These are phyloP conservation scores for Myotis pilosus DNA, from an alignment of 2,797 vertebrate genomes.

Conservation along the genomic window DNA sequence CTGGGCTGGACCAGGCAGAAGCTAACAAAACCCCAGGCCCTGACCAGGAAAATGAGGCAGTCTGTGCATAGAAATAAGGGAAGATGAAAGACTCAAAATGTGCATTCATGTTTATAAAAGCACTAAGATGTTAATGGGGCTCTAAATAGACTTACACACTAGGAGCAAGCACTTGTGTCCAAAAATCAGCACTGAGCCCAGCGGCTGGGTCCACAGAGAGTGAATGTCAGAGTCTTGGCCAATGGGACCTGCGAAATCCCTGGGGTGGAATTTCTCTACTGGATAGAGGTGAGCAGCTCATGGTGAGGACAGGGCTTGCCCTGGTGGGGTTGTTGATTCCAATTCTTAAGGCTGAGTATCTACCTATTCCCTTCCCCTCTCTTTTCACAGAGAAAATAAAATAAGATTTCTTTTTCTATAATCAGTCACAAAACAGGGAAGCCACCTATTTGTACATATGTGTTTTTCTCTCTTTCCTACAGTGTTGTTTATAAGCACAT, in stretches of 20 bases:
- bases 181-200: not conserved
- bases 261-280: not conserved
- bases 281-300: not conserved
- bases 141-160: not conserved
- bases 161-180: not conserved
- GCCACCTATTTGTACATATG: not conserved
- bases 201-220: not conserved
- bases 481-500: constrained; percentile 27
- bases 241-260: not conserved
- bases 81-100: constrained; percentile 18
- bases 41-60: not conserved
- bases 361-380: not conserved
- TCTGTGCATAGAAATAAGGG: not conserved
- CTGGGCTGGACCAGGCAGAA: not conserved
- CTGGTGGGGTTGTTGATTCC: not conserved
- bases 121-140: not conserved
- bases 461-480: not conserved
- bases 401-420: constrained; percentile 42
- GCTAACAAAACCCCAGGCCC: not conserved
- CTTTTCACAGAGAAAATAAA: not conserved
- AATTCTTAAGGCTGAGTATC: not conserved
- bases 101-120: not conserved
- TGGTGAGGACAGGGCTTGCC: not conserved
- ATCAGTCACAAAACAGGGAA: constrained; percentile 35
- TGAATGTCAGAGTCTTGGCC: not conserved